A percentile compares a stretch with the other conserved stretches of the same genome.
Conservation (phyloP, 2,797 vertebrate species). For the Spinus olivaceus region DNA sequence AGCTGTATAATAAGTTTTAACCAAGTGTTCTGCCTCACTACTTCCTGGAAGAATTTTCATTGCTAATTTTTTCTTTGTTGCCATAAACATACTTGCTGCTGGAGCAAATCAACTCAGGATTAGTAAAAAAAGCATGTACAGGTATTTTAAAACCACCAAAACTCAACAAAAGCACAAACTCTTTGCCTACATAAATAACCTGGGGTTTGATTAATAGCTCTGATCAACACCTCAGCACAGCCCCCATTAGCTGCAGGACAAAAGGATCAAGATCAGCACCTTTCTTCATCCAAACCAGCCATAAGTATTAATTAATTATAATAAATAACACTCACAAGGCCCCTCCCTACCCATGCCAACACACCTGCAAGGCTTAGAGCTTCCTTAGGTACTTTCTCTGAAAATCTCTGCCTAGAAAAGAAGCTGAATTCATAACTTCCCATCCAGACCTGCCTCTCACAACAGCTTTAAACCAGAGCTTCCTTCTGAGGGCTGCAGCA, state of each 20-base stretch:
- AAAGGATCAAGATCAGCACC: neutral
- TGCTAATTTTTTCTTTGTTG: neutral
- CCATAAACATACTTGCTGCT: accelerated
- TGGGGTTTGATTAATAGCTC: neutral
- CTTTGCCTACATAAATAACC: neutral
- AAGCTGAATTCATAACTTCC: neutral
- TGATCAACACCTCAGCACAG: neutral
- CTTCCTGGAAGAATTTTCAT: neutral
- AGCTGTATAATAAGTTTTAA: accelerated
- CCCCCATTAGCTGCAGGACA: neutral
- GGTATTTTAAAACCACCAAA: neutral
- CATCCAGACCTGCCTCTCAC: neutral
- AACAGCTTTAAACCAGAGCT: neutral
- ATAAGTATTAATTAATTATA: neutral
- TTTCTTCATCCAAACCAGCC: neutral
- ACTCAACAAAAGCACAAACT: neutral
- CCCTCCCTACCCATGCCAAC: neutral
- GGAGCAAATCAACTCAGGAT: neutral
- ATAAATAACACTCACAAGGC: neutral
- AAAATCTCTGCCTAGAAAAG: neutral
- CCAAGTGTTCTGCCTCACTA: accelerated
- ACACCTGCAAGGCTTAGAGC: neutral
- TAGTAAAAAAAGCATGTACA: accelerated
- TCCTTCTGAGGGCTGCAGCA: neutral
- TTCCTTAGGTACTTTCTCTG: accelerated